Base-by-base conservation (phyloP, 2,888 invertebrate species). In the Lasiommata megera region DNA sequence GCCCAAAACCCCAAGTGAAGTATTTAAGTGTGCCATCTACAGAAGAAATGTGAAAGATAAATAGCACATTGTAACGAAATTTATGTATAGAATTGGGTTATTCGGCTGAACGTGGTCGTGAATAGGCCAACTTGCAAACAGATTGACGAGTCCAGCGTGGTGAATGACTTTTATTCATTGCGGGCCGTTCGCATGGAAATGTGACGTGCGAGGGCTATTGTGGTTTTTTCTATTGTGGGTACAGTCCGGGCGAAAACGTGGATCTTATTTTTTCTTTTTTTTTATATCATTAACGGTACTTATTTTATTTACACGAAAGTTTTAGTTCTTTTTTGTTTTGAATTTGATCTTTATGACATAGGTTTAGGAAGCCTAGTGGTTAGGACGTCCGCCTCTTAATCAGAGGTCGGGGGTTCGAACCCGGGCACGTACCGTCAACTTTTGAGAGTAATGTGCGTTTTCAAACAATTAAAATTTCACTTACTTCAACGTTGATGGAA, bases 61-160 rank as follows among this genome's bases (percentile, higher is more conserved):
- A 50, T 50, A 50, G 38, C 37, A 50, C 38, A 50, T 28, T 40
- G 51, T 51, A 40, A 51, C 28, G 11, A 14, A 38, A 38, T 38
- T 9, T 37, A 37, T 50, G 28, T 51, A 51, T 3, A 28, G 28
- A 47, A 60, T 48, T 60, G 55, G 51, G 55, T 59, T 60, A 59
- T 47, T 52, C 46, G 31, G 12, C 29, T 46, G 14, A 31, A 31
- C 29, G 46, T 14, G 43, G 52, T 41, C 59, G 14, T 48, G 60
- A 56, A 60, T 60, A 53, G 60, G 54, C 52, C 37, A 47, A 60
- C 60, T 60, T 56, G 52, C 41, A 37, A 56, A 47, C 60, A 60
- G 56, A 60, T 60, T 60, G 60, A 56, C 60, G 56, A 53, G 40
- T 52, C 36, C 52, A 53, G 44, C 44, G 51, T 56, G 41, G 52